Conservation (phyloP, 2,888 invertebrate genomes). For the Hemaris fuciformis region DNA sequence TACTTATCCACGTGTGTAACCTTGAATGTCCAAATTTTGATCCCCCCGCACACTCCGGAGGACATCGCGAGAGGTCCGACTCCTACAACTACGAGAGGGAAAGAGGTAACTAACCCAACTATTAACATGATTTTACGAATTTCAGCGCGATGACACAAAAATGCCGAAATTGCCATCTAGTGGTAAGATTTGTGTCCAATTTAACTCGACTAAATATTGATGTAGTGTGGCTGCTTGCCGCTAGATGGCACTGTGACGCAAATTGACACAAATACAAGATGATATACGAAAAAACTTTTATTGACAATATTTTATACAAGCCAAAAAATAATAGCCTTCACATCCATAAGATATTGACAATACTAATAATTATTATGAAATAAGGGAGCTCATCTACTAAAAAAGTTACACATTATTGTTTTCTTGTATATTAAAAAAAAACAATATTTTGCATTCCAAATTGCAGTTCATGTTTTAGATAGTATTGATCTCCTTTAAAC, state of each 20-base stretch:
- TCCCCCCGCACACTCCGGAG: constrained; percentile 68
- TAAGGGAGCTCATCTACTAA: not conserved
- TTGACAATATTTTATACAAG: not conserved
- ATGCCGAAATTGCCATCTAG: constrained; percentile 13
- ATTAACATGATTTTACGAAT: constrained; percentile 15
- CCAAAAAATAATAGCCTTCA: too few relatives aligned
- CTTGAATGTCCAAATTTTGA: constrained; percentile 57
- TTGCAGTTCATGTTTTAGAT: too few relatives aligned
- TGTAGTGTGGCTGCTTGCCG: constrained; percentile 3
- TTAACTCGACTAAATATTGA: constrained; percentile 7
- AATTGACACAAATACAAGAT: not conserved
- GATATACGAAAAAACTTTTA: not conserved
- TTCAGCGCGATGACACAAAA: constrained; percentile 8
- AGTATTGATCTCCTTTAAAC: not conserved
- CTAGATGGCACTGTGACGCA: constrained; percentile 15
- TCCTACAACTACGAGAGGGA: constrained; percentile 86
- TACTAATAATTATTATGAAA: not conserved
- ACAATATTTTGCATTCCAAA: too few relatives aligned
- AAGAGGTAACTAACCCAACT: constrained; percentile 83
- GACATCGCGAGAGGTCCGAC: constrained; percentile 71
- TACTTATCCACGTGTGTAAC: constrained; percentile 40
- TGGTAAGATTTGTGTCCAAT: constrained; percentile 5
- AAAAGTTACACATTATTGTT: not conserved
- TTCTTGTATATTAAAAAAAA: not conserved
- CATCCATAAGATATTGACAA: not conserved